Evolutionary conservation across 2,888 invertebrate genomes (phyloP).

Genomic region (Cephus runcator): DNA sequence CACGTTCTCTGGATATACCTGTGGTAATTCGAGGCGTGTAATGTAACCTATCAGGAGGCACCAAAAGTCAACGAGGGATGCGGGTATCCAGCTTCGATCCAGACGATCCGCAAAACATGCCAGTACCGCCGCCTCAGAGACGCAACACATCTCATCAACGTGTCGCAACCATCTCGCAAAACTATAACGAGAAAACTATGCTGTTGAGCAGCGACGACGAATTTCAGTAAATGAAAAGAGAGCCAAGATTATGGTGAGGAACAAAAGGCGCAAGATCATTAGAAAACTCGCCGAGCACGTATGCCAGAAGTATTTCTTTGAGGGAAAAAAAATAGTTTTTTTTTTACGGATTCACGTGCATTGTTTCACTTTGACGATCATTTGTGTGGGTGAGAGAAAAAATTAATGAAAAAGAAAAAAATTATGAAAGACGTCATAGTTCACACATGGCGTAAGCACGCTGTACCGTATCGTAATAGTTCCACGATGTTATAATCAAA

Average conservation of each 20-base stretch:
- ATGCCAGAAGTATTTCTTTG: neutral
- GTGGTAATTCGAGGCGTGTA: neutral
- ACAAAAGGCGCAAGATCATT: no score
- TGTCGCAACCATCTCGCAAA: conserved; percentile 83
- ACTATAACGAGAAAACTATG: conserved; percentile 96
- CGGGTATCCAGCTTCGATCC: conserved; percentile 76
- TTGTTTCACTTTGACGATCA: conserved; percentile 13
- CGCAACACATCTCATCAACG: conserved; percentile 73
- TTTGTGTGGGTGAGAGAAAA: conserved; percentile 15
- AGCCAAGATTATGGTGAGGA: neutral
- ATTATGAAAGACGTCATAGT: neutral
- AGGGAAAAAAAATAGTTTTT: conserved; percentile 17
- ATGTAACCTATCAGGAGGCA: conserved; percentile 65
- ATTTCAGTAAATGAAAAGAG: conserved; percentile 74
- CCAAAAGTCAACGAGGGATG: conserved; percentile 75
- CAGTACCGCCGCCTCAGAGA: conserved; percentile 60
- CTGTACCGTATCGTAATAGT: conserved; percentile 26
- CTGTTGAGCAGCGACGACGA: conserved; percentile 96
- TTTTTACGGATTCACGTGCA: conserved; percentile 16
- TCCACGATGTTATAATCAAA: conserved; percentile 32
- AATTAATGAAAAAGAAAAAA: neutral
- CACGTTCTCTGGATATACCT: neutral
- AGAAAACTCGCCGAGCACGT: neutral
- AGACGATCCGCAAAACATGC: conserved; percentile 71
- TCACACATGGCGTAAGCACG: conserved; percentile 19